Conservation (phyloP, 37 sponge, comb jelly and placozoan species). For the Amphimedon queenslandica region DNA sequence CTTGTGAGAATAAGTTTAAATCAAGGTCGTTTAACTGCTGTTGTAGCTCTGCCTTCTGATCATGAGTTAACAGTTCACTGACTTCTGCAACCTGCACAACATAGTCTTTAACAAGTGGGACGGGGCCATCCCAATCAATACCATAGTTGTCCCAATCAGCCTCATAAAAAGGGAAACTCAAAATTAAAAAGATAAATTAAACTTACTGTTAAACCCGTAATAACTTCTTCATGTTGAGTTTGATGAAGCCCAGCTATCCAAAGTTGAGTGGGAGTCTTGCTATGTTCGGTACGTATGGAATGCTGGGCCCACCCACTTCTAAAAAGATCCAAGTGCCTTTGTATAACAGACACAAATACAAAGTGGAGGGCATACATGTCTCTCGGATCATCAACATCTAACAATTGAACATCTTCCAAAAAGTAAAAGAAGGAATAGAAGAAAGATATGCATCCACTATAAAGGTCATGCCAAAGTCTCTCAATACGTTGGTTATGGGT, state of each 20-base stretch:
- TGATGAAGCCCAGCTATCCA: slow-evolving; percentile 20
- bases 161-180: too few species aligned
- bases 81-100: neutral
- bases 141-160: slow-evolving; percentile 7
- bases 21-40: neutral
- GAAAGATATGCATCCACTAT: slow-evolving; percentile 17
- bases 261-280: slow-evolving; percentile 40
- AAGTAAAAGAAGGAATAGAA: slow-evolving; percentile 24
- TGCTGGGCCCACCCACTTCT: slow-evolving; percentile 26
- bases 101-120: neutral
- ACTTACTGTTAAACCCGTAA: too few species aligned
- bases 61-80: neutral
- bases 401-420: slow-evolving; percentile 18
- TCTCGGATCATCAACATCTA: slow-evolving; percentile 6
- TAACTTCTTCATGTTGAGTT: slow-evolving; percentile 3
- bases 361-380: slow-evolving; percentile 35
- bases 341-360: slow-evolving; percentile 23
- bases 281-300: slow-evolving; percentile 30
- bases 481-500: too few species aligned
- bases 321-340: slow-evolving; percentile 22
- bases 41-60: slow-evolving; percentile 2
- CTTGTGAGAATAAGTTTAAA: too few species aligned
- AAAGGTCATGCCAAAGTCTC: slow-evolving; percentile 49
- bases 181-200: neutral
- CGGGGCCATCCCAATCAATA: slow-evolving; percentile 11